Percentiles rank a stretch among this genome's conserved stretches.
Evolutionary conservation across 2,888 invertebrate species (phyloP).

Genomic region (Drosophila meridiana): DNA sequence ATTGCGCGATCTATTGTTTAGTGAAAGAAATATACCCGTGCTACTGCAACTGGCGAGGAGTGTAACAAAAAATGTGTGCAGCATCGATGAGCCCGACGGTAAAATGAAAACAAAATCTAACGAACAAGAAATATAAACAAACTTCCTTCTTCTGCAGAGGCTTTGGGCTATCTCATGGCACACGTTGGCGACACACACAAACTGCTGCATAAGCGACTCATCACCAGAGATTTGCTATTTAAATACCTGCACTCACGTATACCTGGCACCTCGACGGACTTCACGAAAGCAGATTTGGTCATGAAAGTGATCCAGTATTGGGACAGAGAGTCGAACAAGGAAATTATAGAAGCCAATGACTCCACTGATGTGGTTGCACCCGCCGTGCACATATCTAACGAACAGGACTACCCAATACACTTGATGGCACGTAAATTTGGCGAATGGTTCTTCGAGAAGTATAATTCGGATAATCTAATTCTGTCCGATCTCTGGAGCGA

Average conservation of each 20-base stretch:
- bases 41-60: constrained; percentile 73
- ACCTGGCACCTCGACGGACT: constrained; percentile 84
- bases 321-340: constrained; percentile 63
- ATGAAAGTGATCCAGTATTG: constrained; percentile 85
- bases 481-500: constrained; percentile 87
- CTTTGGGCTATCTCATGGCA: constrained; percentile 86
- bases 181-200: constrained; percentile 85
- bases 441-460: constrained; percentile 87
- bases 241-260: constrained; percentile 86
- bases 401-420: constrained; percentile 80
- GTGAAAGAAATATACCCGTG: constrained; percentile 66
- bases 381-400: background rate
- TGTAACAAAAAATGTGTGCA: constrained; percentile 79
- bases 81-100: constrained; percentile 69
- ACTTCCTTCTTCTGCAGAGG: constrained; percentile 84
- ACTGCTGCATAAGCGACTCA: constrained; percentile 86
- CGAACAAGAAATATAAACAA: background rate
- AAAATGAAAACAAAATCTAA: constrained; percentile 5
- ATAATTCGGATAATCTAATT: constrained; percentile 84
- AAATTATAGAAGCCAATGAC: background rate
- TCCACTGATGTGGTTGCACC: background rate
- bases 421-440: constrained; percentile 86
- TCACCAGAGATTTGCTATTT: constrained; percentile 87
- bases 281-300: constrained; percentile 86
- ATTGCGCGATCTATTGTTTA: constrained; percentile 71